These are phyloP conservation scores for Tenthredo mesomela DNA, from an alignment of 2,888 invertebrate species.

Conservation along the genomic window DNA sequence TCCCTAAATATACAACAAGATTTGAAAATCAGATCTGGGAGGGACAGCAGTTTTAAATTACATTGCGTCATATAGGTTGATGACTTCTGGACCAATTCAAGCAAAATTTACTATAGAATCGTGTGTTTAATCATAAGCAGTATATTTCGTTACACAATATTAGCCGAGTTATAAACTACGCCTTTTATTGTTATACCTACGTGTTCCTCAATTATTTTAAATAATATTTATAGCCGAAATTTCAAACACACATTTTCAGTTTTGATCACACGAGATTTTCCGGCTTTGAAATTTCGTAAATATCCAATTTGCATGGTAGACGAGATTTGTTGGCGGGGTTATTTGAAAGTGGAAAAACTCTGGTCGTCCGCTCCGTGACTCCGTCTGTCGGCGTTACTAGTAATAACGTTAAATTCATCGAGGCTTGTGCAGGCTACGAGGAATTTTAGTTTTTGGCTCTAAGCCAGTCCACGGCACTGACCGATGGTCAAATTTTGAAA, in stretches of 20 bases:
- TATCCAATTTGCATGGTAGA: neutral
- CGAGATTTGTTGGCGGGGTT: neutral
- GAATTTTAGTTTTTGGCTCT: constrained; percentile 48
- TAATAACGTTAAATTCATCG: constrained; percentile 46
- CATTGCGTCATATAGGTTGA: neutral
- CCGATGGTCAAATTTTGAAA: constrained; percentile 46
- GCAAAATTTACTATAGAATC: neutral
- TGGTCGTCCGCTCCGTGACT: constrained; percentile 7
- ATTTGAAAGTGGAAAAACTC: constrained; percentile 29
- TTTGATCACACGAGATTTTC: neutral
- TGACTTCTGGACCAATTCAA: neutral
- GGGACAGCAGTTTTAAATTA: neutral
- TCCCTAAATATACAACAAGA: no score
- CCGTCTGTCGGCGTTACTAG: constrained; percentile 35
- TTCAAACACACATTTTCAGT: neutral
- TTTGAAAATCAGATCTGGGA: neutral
- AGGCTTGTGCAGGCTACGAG: constrained; percentile 36
- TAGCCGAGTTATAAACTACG: neutral
- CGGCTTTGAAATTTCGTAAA: neutral
- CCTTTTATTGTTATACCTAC: neutral
- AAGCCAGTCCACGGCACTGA: constrained; percentile 49
- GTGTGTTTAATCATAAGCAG: neutral
- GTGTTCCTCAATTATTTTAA: neutral
- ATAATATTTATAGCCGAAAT: neutral
- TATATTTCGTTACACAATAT: neutral